These are phyloP conservation scores for Anguilla obscura DNA, from an alignment of 2,797 vertebrate species.

Conservation along the genomic window DNA sequence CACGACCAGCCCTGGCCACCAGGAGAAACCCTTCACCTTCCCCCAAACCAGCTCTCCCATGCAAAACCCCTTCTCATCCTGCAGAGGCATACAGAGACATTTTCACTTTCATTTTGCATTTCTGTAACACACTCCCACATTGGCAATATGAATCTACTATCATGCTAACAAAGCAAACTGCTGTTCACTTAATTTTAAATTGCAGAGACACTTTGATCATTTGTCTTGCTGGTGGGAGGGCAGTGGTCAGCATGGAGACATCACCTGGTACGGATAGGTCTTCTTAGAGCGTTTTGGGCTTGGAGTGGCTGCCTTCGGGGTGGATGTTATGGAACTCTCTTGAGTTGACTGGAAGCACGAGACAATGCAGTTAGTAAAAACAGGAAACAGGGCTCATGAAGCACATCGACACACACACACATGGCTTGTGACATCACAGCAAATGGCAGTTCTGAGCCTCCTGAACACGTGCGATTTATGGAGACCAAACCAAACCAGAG, in stretches of 20 bases:
- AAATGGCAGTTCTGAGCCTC: not conserved
- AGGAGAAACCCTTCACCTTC: constrained; percentile 70
- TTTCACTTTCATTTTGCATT: not conserved
- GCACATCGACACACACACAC: constrained; percentile 7
- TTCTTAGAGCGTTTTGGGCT: constrained; percentile 51
- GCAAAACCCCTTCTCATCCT: constrained; percentile 72
- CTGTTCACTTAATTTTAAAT: not conserved
- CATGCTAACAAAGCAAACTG: not conserved
- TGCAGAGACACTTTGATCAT: not conserved
- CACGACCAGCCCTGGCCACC: constrained; percentile 77
- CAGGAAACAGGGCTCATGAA: not conserved
- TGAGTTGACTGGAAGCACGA: constrained; percentile 53
- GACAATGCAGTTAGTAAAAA: constrained; percentile 24
- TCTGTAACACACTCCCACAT: not conserved
- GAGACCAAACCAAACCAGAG: not conserved
- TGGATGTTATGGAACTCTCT: constrained; percentile 35
- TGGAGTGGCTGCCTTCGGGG: constrained; percentile 43
- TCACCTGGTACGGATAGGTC: constrained; percentile 61
- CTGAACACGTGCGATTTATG: not conserved
- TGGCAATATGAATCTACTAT: not conserved
- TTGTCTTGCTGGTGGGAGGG: not conserved
- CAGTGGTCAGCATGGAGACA: not conserved
- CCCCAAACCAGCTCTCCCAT: constrained; percentile 75
- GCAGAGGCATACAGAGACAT: constrained; percentile 16
- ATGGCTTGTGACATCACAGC: not conserved